phyloP scores from a whole-genome alignment of 1,140 invertebrate genomes.

The Orchestia grillus region DNA sequence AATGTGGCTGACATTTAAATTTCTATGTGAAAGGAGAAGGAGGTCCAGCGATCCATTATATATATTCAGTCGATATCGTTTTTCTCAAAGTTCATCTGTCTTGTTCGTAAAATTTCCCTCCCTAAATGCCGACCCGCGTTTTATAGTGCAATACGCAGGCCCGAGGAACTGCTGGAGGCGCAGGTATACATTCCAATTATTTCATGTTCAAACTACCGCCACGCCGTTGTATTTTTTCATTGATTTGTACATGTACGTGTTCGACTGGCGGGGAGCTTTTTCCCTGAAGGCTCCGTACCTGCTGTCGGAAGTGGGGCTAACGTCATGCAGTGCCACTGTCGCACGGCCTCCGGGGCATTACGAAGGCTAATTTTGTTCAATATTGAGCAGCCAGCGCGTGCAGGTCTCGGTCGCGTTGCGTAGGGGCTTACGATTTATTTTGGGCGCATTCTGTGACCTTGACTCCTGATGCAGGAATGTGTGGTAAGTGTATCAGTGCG shows the following conservation, averaged over 20 bases:
- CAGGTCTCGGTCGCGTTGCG: no score
- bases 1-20: background rate
- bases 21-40: background rate
- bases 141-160: background rate
- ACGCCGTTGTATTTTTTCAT: background rate
- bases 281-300: background rate
- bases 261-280: background rate
- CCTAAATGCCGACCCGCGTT: background rate
- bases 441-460: no score
- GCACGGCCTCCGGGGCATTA: background rate
- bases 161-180: background rate
- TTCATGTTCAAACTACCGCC: background rate
- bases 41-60: background rate
- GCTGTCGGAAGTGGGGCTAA: background rate
- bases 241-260: no score
- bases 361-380: background rate
- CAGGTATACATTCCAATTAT: background rate
- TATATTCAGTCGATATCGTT: background rate
- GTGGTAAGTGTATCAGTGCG: no score
- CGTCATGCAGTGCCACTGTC: background rate
- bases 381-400: background rate
- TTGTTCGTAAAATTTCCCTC: background rate
- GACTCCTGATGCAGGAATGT: no score
- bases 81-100: background rate
- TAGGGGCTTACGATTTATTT: no score